Conservation (phyloP, 2,888 invertebrate species). For the Theretra japonica region DNA sequence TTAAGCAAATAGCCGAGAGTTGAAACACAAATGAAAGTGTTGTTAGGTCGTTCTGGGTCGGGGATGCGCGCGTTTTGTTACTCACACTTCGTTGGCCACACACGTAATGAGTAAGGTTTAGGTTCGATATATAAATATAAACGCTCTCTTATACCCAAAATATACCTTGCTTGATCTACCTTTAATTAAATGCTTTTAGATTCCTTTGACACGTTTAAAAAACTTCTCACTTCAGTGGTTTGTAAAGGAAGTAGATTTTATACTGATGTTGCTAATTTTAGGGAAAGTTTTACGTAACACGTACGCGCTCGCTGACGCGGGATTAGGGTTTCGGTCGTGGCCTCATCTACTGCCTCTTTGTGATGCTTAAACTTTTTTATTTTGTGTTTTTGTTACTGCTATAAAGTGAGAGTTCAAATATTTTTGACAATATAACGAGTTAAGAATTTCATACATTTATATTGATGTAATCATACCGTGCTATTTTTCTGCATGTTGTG, state of each 20-base stretch:
- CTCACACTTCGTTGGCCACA: conserved; percentile 50
- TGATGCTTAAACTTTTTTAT: conserved; percentile 23
- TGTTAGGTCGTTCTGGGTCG: conserved; percentile 50
- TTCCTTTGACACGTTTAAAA: conserved; percentile 46
- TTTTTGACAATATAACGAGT: background rate
- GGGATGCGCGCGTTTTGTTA: conserved; percentile 48
- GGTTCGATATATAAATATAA: conserved; percentile 51
- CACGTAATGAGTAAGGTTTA: conserved; percentile 41
- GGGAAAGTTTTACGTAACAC: conserved; percentile 25
- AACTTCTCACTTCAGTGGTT: conserved; percentile 45
- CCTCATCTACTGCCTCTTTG: conserved; percentile 12
- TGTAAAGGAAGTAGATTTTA: conserved; percentile 39
- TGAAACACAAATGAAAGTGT: conserved; percentile 59
- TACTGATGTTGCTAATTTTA: conserved; percentile 32
- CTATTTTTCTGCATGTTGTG: background rate
- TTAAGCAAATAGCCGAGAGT: conserved; percentile 60
- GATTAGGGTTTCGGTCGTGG: conserved; percentile 26
- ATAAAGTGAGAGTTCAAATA: background rate
- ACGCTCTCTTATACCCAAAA: conserved; percentile 45
- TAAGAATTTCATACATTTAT: background rate
- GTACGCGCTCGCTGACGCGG: conserved; percentile 11
- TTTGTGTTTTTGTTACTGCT: conserved; percentile 15
- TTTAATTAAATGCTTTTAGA: conserved; percentile 53
- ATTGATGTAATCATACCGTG: background rate
- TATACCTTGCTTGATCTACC: conserved; percentile 50